Conservation (phyloP, 2,113 vertebrate genomes). For the Heterocephalus glaber region DNA sequence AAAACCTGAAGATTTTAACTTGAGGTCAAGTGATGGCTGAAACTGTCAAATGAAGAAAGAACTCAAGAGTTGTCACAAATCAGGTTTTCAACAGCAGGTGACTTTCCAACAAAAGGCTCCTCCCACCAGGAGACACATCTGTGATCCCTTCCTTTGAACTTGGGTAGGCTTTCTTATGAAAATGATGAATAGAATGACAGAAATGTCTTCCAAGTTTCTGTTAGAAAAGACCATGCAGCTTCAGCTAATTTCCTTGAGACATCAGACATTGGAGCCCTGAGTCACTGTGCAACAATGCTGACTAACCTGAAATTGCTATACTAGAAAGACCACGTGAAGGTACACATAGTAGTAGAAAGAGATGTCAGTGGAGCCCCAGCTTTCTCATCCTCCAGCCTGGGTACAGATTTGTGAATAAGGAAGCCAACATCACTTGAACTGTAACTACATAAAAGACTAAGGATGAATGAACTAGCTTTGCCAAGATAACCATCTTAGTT, state of each 20-base stretch:
- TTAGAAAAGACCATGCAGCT: background rate
- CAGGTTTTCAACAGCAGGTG: background rate
- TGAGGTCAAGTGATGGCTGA: background rate
- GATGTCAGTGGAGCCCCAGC: background rate
- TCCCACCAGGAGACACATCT: background rate
- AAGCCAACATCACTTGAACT: background rate
- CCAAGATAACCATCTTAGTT: background rate
- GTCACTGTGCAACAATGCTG: background rate
- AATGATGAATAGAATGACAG: background rate
- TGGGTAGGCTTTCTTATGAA: background rate
- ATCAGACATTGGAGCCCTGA: background rate
- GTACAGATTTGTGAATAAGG: background rate
- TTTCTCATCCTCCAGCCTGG: background rate
- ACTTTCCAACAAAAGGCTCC: background rate
- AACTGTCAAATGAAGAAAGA: background rate
- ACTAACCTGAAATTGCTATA: background rate
- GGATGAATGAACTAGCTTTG: background rate
- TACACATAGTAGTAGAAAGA: background rate
- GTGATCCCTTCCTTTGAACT: background rate
- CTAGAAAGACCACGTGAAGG: background rate
- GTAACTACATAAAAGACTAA: background rate
- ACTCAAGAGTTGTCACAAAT: background rate
- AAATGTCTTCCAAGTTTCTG: background rate
- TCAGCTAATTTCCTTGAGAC: background rate
- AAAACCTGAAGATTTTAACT: background rate